Base-by-base conservation (phyloP, 2,797 vertebrate genomes). In the Esox masquinongy region DNA sequence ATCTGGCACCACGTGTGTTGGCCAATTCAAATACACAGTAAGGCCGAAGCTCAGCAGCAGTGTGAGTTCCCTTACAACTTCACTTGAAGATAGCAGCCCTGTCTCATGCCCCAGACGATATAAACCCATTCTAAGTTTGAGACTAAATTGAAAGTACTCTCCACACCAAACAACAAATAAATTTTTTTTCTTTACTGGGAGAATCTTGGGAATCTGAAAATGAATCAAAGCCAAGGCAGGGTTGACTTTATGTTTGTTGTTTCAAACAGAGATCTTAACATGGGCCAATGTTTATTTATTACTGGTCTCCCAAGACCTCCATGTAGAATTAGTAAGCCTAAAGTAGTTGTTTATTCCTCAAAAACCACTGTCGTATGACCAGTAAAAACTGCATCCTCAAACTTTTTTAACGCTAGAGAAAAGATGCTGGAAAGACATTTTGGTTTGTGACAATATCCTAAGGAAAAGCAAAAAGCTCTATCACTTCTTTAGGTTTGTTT, bases 11-110 rank as follows among this genome's bases (percentile, higher is more conserved):
- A 12, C 39, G 6, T 56, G 22, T 68, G 66, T 39, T 68, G 26
- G 73, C 59, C 73, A 74, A 59, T 3, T 66, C 31, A 79, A 75
- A 59, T 49, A 68, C 34, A 70, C 68, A 22, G 29, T 15, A 31
- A 59, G 49, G 22, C 14, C 16, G 12, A 59, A 26, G n/a, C 6
- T 36, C 31, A 31, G 12, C 12, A 24, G 19, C 6, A 8, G 31
- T 50, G 59, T 36, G 15, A 66, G n/a, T 12, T 24, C 19, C 53
- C 36, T 19, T 16, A 31, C 69, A n/a, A 75, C 15, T 61, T 16
- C 34, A 12, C 61, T 64, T 24, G 19, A 61, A 61, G 56, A 61
- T 12, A 61, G 56, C 22, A 61, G 12, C 22, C 29, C 9, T 12
- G 39, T 12, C 5, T 19, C 34, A 34, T 50, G 12, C 51, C 19